Conservation (phyloP, 1,140 invertebrate genomes). For the Drosophila bipectinata region DNA sequence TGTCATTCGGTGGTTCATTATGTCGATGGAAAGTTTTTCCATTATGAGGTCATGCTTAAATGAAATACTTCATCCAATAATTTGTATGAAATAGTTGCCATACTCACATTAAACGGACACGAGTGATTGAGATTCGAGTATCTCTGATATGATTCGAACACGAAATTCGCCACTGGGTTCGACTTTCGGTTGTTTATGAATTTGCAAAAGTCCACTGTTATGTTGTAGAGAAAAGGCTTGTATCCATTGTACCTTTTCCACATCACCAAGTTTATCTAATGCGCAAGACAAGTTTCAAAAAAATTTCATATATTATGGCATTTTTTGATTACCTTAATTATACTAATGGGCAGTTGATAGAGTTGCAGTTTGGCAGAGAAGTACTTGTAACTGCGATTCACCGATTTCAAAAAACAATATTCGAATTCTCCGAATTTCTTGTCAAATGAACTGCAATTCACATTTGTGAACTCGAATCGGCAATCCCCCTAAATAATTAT, state of each 20-base stretch:
- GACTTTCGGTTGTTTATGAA: neutral
- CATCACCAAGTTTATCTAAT: neutral
- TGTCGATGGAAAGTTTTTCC: neutral
- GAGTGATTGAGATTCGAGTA: neutral
- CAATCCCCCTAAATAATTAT: neutral
- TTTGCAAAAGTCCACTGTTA: neutral
- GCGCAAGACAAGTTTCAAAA: neutral
- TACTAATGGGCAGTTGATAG: neutral
- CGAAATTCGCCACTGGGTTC: neutral
- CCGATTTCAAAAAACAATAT: neutral
- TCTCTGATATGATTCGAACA: neutral
- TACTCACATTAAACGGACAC: neutral
- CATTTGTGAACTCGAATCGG: constrained; percentile 2
- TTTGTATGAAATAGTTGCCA: neutral
- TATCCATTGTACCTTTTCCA: constrained; percentile 1
- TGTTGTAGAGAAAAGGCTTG: neutral
- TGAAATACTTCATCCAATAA: neutral
- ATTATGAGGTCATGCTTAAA: neutral
- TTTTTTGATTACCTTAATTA: neutral
- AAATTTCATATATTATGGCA: neutral
- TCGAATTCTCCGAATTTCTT: neutral
- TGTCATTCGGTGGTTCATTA: constrained; percentile 1
- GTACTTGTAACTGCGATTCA: constrained; percentile 1
- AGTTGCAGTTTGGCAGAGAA: neutral
- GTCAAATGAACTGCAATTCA: neutral